These are phyloP conservation scores for Drosophila setifemur DNA, from an alignment of 1,140 invertebrate genomes.

Conservation along the genomic window DNA sequence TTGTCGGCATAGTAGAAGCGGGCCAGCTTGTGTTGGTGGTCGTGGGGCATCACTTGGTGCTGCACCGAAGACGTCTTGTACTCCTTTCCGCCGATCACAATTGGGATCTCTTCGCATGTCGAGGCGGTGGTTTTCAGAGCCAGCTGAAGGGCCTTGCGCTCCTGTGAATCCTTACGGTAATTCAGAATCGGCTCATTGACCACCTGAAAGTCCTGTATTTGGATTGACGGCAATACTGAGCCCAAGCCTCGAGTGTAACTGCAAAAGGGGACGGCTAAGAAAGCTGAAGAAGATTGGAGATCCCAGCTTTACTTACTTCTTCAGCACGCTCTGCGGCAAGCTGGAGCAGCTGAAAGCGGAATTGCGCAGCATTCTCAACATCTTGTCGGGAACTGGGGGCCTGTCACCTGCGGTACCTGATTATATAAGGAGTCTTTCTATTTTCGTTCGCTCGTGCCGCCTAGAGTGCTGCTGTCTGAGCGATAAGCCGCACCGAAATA, in stretches of 20 bases:
- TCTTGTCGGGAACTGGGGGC: constrained; percentile 38
- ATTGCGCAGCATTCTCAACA: constrained; percentile 57
- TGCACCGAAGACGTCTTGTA: constrained; percentile 89
- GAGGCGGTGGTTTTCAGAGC: constrained; percentile 87
- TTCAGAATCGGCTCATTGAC: constrained; percentile 91
- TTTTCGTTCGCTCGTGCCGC: constrained; percentile 13
- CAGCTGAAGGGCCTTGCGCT: constrained; percentile 89
- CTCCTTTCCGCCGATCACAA: constrained; percentile 95
- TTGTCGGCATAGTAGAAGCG: constrained; percentile 95
- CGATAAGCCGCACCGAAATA: constrained; percentile 20
- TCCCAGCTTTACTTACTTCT: constrained; percentile 49
- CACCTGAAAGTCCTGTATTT: constrained; percentile 88
- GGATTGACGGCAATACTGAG: constrained; percentile 85
- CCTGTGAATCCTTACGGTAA: constrained; percentile 92
- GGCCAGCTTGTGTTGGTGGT: constrained; percentile 93
- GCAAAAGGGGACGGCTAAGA: neutral
- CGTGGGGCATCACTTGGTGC: constrained; percentile 92
- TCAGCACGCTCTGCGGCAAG: constrained; percentile 24
- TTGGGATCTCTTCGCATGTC: constrained; percentile 92
- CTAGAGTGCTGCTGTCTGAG: constrained; percentile 25
- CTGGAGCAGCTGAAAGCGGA: constrained; percentile 10
- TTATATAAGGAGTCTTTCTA: constrained; percentile 52
- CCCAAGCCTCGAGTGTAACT: constrained; percentile 83
- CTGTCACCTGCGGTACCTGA: constrained; percentile 15
- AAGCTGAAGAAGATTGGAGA: neutral